Evolutionary conservation across 1,140 invertebrate genomes (phyloP).

Genomic region (Apis cerana): DNA sequence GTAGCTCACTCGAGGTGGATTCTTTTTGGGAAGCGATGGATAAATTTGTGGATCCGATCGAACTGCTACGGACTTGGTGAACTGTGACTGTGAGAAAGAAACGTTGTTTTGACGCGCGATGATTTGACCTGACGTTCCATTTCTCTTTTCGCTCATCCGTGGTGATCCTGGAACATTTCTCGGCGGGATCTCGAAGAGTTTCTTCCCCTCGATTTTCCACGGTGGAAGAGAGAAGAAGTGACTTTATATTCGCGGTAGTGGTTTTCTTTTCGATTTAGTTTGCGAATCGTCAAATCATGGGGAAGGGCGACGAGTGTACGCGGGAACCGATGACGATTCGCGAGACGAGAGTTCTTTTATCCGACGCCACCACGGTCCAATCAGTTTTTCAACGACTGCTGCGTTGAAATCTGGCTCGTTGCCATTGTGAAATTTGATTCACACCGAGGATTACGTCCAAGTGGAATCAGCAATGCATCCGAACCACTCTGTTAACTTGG

Average conservation of each 20-base stretch:
- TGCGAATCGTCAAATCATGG: neutral
- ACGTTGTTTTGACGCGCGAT: too few relatives aligned
- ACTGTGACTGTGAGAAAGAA: too few relatives aligned
- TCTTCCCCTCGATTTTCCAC: neutral
- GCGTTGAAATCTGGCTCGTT: slow-evolving; percentile 39
- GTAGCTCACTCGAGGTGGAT: too few relatives aligned
- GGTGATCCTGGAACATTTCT: too few relatives aligned
- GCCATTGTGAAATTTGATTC: slow-evolving; percentile 28
- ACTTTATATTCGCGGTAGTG: neutral
- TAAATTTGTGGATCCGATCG: too few relatives aligned
- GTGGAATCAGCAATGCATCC: neutral
- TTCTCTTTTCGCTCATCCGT: too few relatives aligned
- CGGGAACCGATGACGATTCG: neutral
- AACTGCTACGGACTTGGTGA: too few relatives aligned
- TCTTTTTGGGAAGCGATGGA: too few relatives aligned
- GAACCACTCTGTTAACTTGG: neutral
- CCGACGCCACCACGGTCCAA: neutral
- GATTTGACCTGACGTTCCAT: too few relatives aligned
- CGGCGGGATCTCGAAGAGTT: too few relatives aligned
- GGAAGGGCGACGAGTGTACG: neutral
- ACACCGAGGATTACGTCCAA: slow-evolving; percentile 23
- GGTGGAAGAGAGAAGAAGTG: neutral
- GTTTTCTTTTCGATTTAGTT: neutral
- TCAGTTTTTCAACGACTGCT: slow-evolving; percentile 6
- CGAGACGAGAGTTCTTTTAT: neutral